Evolutionary conservation across 64 coral and sea anemone species (phyloP), one percentile per base, ranked within the genome.

Genomic region (Catalaphyllia jardinei): DNA sequence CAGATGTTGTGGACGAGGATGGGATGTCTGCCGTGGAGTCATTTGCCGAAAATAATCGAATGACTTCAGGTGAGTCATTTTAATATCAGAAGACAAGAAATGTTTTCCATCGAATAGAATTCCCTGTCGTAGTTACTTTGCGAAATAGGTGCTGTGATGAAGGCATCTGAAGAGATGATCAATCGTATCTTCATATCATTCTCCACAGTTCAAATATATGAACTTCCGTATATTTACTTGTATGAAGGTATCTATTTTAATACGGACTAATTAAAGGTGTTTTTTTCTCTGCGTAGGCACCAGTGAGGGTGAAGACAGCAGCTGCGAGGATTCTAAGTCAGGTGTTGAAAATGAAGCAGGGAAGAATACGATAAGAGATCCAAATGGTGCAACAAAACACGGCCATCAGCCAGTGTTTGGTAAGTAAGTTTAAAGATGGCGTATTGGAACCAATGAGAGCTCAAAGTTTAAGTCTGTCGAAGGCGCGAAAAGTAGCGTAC

Each of bases 1-100:
- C 87, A 94, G 93, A 94, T 87, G 93, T 94, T 38, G 82, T 90
- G 15, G 93, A 94, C 64, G 93, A 94, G 52, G 93, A 94, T 87
- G 93, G 93, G 0, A 89, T 94, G 88, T 86, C 93, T 38, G 88
- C 88, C 10, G 87, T 94, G 59, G 93, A 94, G 71, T 84, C 88
- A 7, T 78, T 90, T 82, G 31, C 71, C n/a, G 93, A 94, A 42
- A 90, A 80, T 9, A 81, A 87, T 64, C 79, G 82, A 90, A 82
- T 86, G 88, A 16, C 93, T n/a, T 83, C 92, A 84, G 78, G 92
- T 93, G 50, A 88, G 79, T 10, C 15, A 16, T 19, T 22, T 42
- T 28, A 60, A 18, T 31, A 46, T 20, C 20, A 22, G 49, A 0
- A 8, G 8, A 49, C n/a, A 52, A 46, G 2, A 46, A 76, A 19